Base-by-base conservation (phyloP, 2,888 invertebrate genomes). In the Lithodes maja region DNA sequence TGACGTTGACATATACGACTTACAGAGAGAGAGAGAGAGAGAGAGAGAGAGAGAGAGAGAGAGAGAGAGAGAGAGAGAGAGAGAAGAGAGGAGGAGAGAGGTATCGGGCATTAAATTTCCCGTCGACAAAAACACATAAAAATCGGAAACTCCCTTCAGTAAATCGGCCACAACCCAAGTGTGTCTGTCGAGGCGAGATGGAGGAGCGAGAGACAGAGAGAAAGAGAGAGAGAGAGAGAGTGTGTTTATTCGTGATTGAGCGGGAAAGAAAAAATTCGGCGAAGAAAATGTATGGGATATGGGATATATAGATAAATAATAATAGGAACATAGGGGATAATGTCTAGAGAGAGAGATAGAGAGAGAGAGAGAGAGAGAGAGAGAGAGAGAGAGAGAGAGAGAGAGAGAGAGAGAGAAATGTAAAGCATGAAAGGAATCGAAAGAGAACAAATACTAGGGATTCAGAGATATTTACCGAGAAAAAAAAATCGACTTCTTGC, bases 51-150 rank as follows among this genome's bases (percentile, higher is more conserved):
- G 33, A 33, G 0, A 33, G 33, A 33, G 0, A 33, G 33, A 33
- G n/a, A n/a, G n/a, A n/a, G n/a, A n/a, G 71, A n/a, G 71, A 71
- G 71, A 71, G 71, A 71, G 71, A 71, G 71, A 71, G 71, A 71
- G 71, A n/a, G n/a, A n/a, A n/a, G 17, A n/a, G 71, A 71, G 71
- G 3, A n/a, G n/a, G 71, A 15, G 71, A 71, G 71, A 71, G 15
- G 71, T 9, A 71, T 9, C 12, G 71, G 17, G 71, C 71, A 3
- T 71, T 71, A 71, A 71, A 71, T 71, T 71, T n/a, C 17, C 71
- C n/a, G 15, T 9, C 71, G 71, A 71, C 71, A 71, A 71, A 71
- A 71, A 71, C 71, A 71, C 71, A 71, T 71, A 71, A 71, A 71
- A 71, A 71, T 71, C 71, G 71, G 71, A 71, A 71, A 71, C 71